Base-by-base conservation (phyloP, 2,113 vertebrate genomes). In the Anser brachyrhynchus region DNA sequence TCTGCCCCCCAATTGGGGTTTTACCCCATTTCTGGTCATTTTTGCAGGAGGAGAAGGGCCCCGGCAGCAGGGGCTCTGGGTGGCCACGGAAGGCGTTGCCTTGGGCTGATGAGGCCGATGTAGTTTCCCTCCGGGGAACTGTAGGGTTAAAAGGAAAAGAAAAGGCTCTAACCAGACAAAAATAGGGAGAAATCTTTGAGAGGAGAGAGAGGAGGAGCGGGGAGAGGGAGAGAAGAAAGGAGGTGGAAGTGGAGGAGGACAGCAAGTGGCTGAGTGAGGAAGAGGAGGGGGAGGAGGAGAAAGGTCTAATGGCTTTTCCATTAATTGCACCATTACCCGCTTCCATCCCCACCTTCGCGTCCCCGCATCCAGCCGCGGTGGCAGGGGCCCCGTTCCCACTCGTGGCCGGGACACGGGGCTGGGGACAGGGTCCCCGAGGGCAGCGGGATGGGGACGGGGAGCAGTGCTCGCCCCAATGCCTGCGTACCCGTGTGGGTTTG, bases 321-420 rank as follows among this genome's bases (percentile, higher is more conserved):
- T 97, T 98, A 98, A 98, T 98, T 98, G 97, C 95, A 96, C 98
- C 92, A 87, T 97, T 97, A 92, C 95, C 91, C 96, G 97, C 95
- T 95, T 96, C 97, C 95, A 72, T 93, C 89, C 93, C 94, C 93
- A 95, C 95, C 65, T 54, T 26, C 91, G 6, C 20, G 84, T 81
- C 87, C 96, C 97, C 41, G 3, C 61, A 93, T 94, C 91, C 94
- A 95, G 17, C 80, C 92, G 6, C 11, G 29, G 62, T 39, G 31
- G 21, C 49, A 74, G 37, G 71, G 41, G 17, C 66, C 26, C 1
- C 0, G 33, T 62, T 44, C 35, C 65, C 74, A 79, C 22, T 10
- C 22, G 4, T 1, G 11, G 41, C 11, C 44, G 43, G 19, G 39
- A 13, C 33, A 61, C 1, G 3, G 46, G 78, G 43, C 25, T 13